These are phyloP conservation scores for Fregetta grallaria DNA, from an alignment of 2,113 vertebrate genomes.

Conservation along the genomic window DNA sequence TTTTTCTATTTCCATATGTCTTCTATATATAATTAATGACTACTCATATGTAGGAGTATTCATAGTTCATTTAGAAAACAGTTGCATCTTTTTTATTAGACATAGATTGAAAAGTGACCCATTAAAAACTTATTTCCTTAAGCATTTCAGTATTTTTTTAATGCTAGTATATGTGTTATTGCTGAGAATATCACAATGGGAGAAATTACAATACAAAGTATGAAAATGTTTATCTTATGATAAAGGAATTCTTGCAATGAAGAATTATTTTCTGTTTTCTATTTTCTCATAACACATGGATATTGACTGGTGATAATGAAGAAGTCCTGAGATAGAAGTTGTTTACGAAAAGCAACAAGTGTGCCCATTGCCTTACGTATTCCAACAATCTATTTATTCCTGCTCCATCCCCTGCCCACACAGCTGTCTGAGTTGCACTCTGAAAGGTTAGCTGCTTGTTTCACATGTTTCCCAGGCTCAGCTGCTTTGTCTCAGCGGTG, in stretches of 20 bases:
- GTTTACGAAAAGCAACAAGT: neutral
- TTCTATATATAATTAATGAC: neutral
- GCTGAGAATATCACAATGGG: accelerated
- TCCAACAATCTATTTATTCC: neutral
- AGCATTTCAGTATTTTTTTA: neutral
- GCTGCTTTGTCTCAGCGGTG: neutral
- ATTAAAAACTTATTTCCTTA: neutral
- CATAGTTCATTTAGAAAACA: neutral
- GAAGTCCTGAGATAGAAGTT: neutral
- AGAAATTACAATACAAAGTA: neutral
- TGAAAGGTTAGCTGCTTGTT: neutral
- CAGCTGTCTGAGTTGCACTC: neutral
- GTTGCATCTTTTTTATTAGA: neutral
- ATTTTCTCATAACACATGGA: neutral
- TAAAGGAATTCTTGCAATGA: neutral
- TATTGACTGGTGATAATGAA: neutral
- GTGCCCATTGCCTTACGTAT: neutral
- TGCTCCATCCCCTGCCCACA: neutral
- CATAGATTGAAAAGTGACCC: neutral
- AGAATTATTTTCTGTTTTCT: neutral
- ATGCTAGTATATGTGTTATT: neutral
- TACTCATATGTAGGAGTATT: neutral
- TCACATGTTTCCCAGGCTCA: neutral
- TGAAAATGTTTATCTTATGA: neutral
- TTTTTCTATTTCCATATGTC: neutral